Evolutionary conservation across 2,797 vertebrate species (phyloP).

Genomic region (Tragelaphus eurycerus): DNA sequence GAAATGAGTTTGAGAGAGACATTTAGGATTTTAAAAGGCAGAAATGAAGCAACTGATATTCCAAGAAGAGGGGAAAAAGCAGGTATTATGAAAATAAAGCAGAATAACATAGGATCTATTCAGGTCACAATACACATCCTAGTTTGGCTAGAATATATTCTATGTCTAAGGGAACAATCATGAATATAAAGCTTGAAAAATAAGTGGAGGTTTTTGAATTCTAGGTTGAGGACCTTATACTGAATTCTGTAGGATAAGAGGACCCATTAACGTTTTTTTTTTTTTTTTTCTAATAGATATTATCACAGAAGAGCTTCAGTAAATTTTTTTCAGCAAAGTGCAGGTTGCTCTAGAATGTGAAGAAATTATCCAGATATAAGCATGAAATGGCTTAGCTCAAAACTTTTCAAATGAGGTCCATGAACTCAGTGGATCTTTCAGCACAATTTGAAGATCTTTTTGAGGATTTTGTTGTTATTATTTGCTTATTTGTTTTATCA

Average conservation of each 20-base stretch:
- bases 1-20: neutral
- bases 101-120: neutral
- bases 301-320: neutral
- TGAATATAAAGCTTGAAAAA: neutral
- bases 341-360: neutral
- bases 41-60: neutral
- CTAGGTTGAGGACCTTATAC: neutral
- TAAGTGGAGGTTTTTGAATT: conserved; percentile 19
- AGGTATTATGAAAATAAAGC: neutral
- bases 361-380: neutral
- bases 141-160: neutral
- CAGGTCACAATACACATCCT: neutral
- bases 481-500: neutral
- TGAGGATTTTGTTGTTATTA: neutral
- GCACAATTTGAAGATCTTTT: neutral
- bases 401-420: neutral
- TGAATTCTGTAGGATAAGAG: neutral
- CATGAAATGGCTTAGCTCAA: neutral
- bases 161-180: neutral
- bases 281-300: neutral
- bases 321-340: neutral
- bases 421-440: neutral
- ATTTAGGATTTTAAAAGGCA: neutral
- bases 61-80: neutral
- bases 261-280: neutral